Evolutionary conservation across 1,140 invertebrate species (phyloP).

Genomic region (Meloidogyne hapla): DNA sequence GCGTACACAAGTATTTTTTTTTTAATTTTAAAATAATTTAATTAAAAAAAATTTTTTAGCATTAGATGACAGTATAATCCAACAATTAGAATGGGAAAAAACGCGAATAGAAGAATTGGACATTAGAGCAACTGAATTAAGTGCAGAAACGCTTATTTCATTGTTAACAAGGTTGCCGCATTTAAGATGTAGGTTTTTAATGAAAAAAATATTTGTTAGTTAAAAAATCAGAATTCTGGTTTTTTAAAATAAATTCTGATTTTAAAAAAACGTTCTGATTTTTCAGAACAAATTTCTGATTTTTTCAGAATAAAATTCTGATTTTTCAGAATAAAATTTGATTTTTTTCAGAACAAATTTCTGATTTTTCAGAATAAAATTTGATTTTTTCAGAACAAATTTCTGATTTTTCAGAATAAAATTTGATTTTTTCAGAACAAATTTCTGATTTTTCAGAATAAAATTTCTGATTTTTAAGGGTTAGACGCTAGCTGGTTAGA

Average conservation of each 20-base stretch:
- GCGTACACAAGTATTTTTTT: conserved; percentile 71
- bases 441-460: background rate
- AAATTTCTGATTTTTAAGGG: conserved; percentile 1
- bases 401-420: background rate
- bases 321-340: background rate
- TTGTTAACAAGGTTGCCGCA: conserved; percentile 83
- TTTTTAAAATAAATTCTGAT: too few species aligned
- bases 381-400: too few species aligned
- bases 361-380: too few species aligned
- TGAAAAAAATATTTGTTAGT: conserved; percentile 67
- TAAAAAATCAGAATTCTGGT: background rate
- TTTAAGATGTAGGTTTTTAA: conserved; percentile 75
- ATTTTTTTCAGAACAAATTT: too few species aligned
- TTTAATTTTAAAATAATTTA: background rate
- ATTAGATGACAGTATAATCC: conserved; percentile 56
- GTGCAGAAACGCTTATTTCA: conserved; percentile 86
- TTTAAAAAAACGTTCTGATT: too few species aligned
- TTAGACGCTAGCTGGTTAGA: conserved; percentile 79
- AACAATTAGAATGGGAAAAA: conserved; percentile 94
- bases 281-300: too few species aligned
- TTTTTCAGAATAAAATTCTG: background rate
- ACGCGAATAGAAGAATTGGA: conserved; percentile 88
- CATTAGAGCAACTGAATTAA: conserved; percentile 91
- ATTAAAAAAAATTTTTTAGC: conserved; percentile 39
- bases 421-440: background rate